Evolutionary conservation across 2,113 vertebrate species (phyloP), one percentile per base, ranked within the genome.

Genomic region (Microcebus ravelobensis): DNA sequence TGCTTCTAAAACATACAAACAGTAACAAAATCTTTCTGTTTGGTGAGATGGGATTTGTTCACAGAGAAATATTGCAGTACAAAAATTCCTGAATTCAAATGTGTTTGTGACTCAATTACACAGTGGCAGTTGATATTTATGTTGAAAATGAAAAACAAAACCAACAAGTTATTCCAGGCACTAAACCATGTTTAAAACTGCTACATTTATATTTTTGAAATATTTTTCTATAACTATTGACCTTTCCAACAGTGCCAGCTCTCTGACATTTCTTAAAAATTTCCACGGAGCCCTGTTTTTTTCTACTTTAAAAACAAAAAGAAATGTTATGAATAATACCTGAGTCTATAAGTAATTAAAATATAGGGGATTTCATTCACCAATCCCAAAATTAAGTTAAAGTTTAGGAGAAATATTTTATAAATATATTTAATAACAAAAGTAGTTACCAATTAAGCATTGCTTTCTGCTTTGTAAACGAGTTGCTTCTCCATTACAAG

Each of bases 21-120:
- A 89, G 91, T 95, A 96, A 97, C 94, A 92, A 86, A 97, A 97
- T 97, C 92, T 81, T 84, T 93, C 92, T 96, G 79, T 57, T 97
- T 95, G 87, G 94, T 87, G 39, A 96, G 21, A 87, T 65, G 42
- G 67, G 50, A 96, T 91, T 97, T 93, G 85, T 94, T 96, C 95
- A 93, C 67, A 89, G 80, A 95, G 74, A 79, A 94, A 50, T 85
- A 95, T 84, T 96, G 96, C 85, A 92, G 77, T 80, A 88, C 73
- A 95, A 98, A 96, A 97, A 94, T 97, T 96, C 87, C 85, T 83
- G 87, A 90, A 95, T 86, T 90, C 92, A 85, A 96, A 88, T 86
- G 79, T 94, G 81, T 96, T 86, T 96, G 73, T 81, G 87, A 82
- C 59, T 96, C 92, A 95, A 7, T 97, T 97, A 97, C 50, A 96